Percentiles rank a stretch among this genome's conserved stretches.
These are phyloP conservation scores for Muntiacus reevesi DNA, from an alignment of 2,113 vertebrate genomes.

Conservation along the genomic window DNA sequence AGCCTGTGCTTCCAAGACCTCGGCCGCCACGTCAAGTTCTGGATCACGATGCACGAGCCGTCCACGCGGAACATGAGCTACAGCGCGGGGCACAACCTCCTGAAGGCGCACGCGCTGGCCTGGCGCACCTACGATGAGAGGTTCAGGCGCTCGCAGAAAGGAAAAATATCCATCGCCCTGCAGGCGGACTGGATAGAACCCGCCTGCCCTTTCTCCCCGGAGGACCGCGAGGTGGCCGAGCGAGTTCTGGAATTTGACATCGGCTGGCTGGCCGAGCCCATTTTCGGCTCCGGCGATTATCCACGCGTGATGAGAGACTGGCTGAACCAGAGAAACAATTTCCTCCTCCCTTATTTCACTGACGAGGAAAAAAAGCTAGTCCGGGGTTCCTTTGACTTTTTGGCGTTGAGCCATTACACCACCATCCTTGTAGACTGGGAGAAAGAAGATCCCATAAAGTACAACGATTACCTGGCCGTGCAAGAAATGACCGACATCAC, in stretches of 20 bases:
- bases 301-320: constrained; percentile 91
- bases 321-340: constrained; percentile 86
- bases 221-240: constrained; percentile 88
- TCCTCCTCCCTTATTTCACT: constrained; percentile 91
- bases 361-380: constrained; percentile 87
- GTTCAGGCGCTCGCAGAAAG: constrained; percentile 88
- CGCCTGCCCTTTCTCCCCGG: constrained; percentile 89
- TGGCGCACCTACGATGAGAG: constrained; percentile 91
- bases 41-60: constrained; percentile 95
- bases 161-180: constrained; percentile 91
- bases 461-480: constrained; percentile 87
- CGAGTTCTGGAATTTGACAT: constrained; percentile 91
- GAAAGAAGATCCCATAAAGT: constrained; percentile 89
- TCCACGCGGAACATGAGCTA: constrained; percentile 88
- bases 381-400: constrained; percentile 93
- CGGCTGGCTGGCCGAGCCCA: constrained; percentile 95
- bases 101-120: constrained; percentile 90
- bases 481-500: constrained; percentile 93
- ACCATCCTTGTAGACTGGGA: constrained; percentile 91
- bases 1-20: constrained; percentile 90
- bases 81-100: constrained; percentile 88
- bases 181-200: constrained; percentile 96
- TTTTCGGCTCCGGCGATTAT: constrained; percentile 95
- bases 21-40: constrained; percentile 89
- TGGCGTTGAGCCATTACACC: constrained; percentile 94